These are phyloP conservation scores for Leptoteleia sp. DNA, from an alignment of 1,140 invertebrate genomes.

Conservation along the genomic window DNA sequence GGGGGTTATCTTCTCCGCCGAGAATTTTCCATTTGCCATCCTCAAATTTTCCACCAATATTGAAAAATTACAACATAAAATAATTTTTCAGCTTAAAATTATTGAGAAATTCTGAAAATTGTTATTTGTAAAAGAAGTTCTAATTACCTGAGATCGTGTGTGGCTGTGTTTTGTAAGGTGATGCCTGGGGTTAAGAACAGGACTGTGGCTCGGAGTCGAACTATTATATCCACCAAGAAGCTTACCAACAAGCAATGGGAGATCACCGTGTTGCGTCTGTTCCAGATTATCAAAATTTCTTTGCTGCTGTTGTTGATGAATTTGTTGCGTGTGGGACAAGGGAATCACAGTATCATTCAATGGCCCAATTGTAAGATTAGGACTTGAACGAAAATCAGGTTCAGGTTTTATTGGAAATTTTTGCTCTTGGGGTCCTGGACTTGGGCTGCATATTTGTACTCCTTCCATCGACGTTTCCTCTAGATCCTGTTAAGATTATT, in stretches of 20 bases:
- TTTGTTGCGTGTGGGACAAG: conserved; percentile 74
- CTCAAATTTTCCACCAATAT: too few relatives aligned
- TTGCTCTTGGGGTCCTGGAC: conserved; percentile 76
- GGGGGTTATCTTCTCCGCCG: too few relatives aligned
- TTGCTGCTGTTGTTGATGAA: conserved; percentile 70
- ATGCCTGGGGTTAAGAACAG: conserved; percentile 84
- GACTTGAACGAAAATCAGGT: conserved; percentile 78
- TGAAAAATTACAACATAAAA: too few relatives aligned
- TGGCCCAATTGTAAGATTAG: conserved; percentile 70
- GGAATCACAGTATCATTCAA: conserved; percentile 74
- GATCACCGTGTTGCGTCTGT: conserved; percentile 79
- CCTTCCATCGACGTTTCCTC: conserved; percentile 82
- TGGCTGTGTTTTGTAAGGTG: conserved; percentile 80
- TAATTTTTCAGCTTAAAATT: too few relatives aligned
- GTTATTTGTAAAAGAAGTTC: too few relatives aligned
- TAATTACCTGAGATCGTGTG: conserved; percentile 76
- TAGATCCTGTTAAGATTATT: conserved; percentile 76
- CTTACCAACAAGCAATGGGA: conserved; percentile 84
- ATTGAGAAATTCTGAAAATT: too few relatives aligned
- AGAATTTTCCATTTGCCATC: too few relatives aligned
- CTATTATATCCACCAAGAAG: conserved; percentile 84
- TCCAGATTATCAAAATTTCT: conserved; percentile 72
- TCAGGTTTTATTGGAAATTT: conserved; percentile 79
- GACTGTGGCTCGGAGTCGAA: conserved; percentile 85
- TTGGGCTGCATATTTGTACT: conserved; percentile 79